These are phyloP conservation scores for Sciurus niger DNA, from an alignment of 2,113 vertebrate genomes.

Conservation along the genomic window DNA sequence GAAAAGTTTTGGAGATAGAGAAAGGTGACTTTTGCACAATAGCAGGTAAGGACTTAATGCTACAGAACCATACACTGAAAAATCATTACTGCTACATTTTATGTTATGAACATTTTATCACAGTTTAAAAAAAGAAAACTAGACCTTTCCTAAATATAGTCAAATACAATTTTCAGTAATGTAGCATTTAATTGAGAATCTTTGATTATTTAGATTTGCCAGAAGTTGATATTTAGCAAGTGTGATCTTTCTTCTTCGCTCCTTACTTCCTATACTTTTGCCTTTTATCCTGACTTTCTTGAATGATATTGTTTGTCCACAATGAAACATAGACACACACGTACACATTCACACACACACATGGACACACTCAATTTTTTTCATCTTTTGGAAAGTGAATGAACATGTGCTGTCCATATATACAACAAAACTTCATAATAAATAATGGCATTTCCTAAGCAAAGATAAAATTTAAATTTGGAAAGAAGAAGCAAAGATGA, in stretches of 20 bases:
- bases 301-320: not conserved
- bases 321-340: not conserved
- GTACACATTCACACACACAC: not conserved
- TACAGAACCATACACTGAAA: not conserved
- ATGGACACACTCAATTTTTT: not conserved
- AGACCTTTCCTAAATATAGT: not conserved
- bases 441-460: not conserved
- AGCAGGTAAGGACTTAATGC: not conserved
- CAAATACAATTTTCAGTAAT: not conserved
- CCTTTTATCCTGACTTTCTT: not conserved
- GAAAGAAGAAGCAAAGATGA: not conserved
- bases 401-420: not conserved
- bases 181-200: not conserved
- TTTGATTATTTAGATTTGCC: not conserved
- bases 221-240: constrained; percentile 12
- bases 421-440: not conserved
- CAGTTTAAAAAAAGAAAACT: not conserved
- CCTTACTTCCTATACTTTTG: not conserved
- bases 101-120: not conserved
- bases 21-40: not conserved
- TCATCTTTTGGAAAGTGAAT: not conserved
- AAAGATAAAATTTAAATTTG: not conserved
- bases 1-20: not conserved
- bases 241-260: not conserved
- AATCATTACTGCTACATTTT: not conserved